phyloP scores from a whole-genome alignment of 2,113 vertebrate genomes.

The Hippolais icterina region DNA sequence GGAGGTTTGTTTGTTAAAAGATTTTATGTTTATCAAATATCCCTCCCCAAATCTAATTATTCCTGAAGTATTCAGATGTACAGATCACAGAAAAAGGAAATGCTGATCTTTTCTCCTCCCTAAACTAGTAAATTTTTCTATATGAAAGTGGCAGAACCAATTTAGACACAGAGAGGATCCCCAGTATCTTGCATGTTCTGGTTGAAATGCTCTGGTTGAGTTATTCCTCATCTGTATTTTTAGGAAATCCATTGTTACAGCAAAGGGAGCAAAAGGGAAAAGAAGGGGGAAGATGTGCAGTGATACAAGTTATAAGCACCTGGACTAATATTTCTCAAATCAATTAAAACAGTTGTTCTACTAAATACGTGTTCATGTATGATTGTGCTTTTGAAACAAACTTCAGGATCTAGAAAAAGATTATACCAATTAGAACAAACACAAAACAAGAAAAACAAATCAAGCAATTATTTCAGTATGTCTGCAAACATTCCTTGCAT shows the following conservation, averaged over 20 bases:
- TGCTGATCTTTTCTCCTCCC: neutral
- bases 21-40: neutral
- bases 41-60: neutral
- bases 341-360: neutral
- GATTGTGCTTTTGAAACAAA: neutral
- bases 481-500: neutral
- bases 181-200: neutral
- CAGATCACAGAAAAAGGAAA: neutral
- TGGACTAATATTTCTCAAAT: neutral
- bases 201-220: neutral
- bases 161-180: neutral
- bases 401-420: neutral
- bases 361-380: neutral
- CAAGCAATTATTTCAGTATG: neutral
- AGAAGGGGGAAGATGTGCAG: neutral
- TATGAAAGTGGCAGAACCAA: neutral
- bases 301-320: neutral
- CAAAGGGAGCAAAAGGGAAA: neutral
- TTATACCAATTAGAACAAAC: neutral
- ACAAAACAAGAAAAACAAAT: neutral
- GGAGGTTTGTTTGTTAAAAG: neutral
- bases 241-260: neutral
- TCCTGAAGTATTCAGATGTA: neutral
- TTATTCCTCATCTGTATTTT: neutral
- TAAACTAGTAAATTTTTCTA: neutral